A percentile compares a stretch with the other conserved stretches of the same genome.
These are phyloP conservation scores for Diogma glabrata DNA, from an alignment of 2,888 invertebrate genomes.

Conservation along the genomic window DNA sequence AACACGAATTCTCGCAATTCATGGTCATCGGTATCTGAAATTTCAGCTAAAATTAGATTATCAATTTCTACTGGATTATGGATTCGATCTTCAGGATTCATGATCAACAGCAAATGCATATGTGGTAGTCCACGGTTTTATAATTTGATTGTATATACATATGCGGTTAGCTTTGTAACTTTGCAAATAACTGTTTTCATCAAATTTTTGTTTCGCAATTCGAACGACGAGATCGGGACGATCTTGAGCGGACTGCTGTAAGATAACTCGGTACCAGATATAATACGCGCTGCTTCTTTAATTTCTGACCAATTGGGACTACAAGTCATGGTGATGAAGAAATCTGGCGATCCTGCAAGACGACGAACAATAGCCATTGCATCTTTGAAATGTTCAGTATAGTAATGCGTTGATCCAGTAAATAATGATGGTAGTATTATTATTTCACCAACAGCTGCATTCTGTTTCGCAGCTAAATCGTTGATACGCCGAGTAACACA, in stretches of 20 bases:
- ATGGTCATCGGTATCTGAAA: not conserved
- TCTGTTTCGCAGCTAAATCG: not conserved
- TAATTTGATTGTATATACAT: not conserved
- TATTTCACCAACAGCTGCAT: slow-evolving; percentile 1
- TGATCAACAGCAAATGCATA: not conserved
- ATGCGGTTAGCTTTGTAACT: not conserved
- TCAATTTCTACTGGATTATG: not conserved
- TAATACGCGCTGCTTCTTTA: not conserved
- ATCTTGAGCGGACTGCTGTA: too few species aligned
- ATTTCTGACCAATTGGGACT: too few species aligned
- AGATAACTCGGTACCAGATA: too few species aligned
- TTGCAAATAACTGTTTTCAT: slow-evolving; percentile 1
- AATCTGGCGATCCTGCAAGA: too few species aligned
- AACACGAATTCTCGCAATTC: too few species aligned
- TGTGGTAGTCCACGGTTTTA: not conserved
- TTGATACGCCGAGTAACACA: not conserved
- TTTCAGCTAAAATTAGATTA: not conserved
- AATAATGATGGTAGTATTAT: not conserved
- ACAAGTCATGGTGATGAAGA: too few species aligned
- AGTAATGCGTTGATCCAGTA: not conserved
- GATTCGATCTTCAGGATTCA: slow-evolving; percentile 2
- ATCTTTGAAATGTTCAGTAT: not conserved
- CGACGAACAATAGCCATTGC: too few species aligned
- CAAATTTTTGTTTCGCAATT: slow-evolving; percentile 1
- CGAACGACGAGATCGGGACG: slow-evolving; percentile 1